These are phyloP conservation scores for Neolamprologus ventralis DNA, from an alignment of 2,113 vertebrate genomes.

Conservation along the genomic window DNA sequence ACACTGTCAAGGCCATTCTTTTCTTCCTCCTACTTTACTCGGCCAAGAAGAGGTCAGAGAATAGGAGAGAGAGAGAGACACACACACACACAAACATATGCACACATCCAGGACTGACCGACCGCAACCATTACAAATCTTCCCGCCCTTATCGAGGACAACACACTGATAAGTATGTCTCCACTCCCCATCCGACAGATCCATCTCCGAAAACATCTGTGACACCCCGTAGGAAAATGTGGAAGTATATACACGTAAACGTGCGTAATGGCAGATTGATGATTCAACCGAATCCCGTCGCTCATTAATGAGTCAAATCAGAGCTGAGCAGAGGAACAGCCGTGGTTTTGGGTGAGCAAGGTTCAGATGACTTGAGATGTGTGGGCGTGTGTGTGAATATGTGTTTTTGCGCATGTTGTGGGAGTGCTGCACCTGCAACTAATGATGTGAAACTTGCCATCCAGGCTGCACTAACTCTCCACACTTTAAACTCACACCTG, in stretches of 20 bases:
- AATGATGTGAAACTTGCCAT: constrained; percentile 48
- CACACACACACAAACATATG: constrained; percentile 23
- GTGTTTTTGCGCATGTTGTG: constrained; percentile 5
- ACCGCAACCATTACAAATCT: constrained; percentile 65
- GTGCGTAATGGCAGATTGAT: constrained; percentile 34
- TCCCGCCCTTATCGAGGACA: constrained; percentile 60
- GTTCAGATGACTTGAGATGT: constrained; percentile 21
- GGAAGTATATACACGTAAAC: neutral
- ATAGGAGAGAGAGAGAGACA: neutral
- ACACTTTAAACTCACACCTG: constrained; percentile 47
- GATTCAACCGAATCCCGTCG: neutral
- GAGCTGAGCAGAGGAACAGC: neutral
- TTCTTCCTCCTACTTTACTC: constrained; percentile 61
- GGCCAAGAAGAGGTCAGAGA: constrained; percentile 51
- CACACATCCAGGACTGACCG: constrained; percentile 1
- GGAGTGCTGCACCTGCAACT: constrained; percentile 64
- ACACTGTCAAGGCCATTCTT: constrained; percentile 68
- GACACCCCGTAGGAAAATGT: constrained; percentile 15
- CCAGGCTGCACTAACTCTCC: constrained; percentile 24
- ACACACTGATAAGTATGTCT: constrained; percentile 70
- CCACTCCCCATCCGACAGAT: constrained; percentile 67
- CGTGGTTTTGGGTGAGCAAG: neutral
- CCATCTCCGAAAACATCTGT: constrained; percentile 67
- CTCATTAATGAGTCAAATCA: neutral
- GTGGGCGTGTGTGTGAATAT: constrained; percentile 10